phyloP scores from a whole-genome alignment of 2,113 vertebrate genomes.

The Monarcha castaneiventris region DNA sequence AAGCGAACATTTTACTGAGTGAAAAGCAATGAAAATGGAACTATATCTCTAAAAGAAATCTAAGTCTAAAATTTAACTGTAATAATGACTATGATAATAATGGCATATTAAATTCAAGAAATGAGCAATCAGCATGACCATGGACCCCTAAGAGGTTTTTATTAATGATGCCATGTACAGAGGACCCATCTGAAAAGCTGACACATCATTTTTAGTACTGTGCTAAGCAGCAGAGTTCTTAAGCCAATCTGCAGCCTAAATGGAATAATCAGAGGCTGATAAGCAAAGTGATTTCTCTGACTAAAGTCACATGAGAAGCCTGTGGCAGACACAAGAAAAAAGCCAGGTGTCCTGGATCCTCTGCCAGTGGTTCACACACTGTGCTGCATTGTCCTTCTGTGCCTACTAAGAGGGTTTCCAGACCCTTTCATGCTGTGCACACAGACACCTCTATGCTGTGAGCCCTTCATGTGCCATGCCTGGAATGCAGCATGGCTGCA shows the following conservation, averaged over 20 bases:
- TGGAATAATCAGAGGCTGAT: not conserved
- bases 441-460: not conserved
- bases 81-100: not conserved
- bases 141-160: not conserved
- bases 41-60: not conserved
- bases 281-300: not conserved
- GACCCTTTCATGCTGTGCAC: not conserved
- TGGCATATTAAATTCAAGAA: not conserved
- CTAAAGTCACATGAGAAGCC: not conserved
- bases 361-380: too few relatives aligned
- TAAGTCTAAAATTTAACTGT: not conserved
- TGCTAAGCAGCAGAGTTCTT: not conserved
- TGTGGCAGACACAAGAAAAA: not conserved
- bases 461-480: not conserved
- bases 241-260: not conserved
- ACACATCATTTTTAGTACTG: not conserved
- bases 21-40: not conserved
- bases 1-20: not conserved
- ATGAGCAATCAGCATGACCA: not conserved
- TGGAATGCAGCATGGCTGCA: not conserved
- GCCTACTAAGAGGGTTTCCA: not conserved
- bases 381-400: not conserved
- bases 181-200: not conserved
- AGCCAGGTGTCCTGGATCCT: not conserved
- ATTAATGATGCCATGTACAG: not conserved